Base-by-base conservation (phyloP, 2,113 vertebrate species). In the Origma solitaria region DNA sequence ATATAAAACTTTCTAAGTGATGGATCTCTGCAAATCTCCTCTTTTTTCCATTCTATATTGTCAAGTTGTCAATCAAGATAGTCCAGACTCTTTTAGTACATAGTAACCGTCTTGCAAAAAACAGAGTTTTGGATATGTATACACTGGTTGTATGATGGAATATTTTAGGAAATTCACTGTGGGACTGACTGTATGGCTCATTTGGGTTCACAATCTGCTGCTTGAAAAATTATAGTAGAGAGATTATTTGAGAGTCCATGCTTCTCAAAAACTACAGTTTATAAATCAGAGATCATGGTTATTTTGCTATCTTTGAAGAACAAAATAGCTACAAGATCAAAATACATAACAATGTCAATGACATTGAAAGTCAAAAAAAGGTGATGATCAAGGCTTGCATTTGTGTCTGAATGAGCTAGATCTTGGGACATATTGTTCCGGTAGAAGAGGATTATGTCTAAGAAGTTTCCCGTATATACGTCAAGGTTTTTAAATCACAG, bases 1-100 rank as follows among this genome's bases (percentile, higher is more conserved):
- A 33, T 64, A 68, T 88, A 87, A 94, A 92, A 91, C 37, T 31
- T 68, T 93, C 71, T 62, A 86, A 86, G 49, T 72, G 65, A 92
- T 71, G 42, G n/a, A 88, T 91, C 15, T 87, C 65, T 71, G 61
- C 22, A 88, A 92, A 88, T 45, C 47, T 49, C 12, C 10, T 60
- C 18, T 30, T 72, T 45, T 25, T 21, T 3, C 23, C 38, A 33
- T 88, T 80, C 45, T 80, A 2, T 58, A 65, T 61, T 75, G 49
- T 76, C 50, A 78, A 7, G 11, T 44, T 92, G 88, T 87, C 80
- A 86, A 11, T 83, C 72, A 83, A 90, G 51, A 62, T 9, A 82
- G 24, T 51, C 38, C 38, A 81, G 47, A 51, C 2, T 78, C 33
- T 78, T 83, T 45, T 78, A 54, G 15, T 53, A n/a, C 11, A 13